Evolutionary conservation across 2,797 vertebrate genomes (phyloP).

Genomic region (Poecilia gillii): DNA sequence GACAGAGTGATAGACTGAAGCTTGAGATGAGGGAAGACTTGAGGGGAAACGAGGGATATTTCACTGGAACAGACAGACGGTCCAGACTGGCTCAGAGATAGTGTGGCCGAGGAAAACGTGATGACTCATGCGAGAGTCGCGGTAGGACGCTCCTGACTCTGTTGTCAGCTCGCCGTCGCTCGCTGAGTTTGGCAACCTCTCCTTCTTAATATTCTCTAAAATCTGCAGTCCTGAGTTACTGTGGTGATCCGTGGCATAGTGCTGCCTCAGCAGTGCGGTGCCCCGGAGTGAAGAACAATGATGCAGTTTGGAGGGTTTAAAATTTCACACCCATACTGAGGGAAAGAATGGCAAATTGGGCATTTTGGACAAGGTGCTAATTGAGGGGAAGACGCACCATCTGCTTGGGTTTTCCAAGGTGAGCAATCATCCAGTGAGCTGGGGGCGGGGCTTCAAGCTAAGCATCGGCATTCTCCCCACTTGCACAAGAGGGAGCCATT

Average conservation of each 20-base stretch:
- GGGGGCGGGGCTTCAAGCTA: conserved; percentile 1
- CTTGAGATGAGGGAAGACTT: conserved; percentile 17
- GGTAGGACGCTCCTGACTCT: conserved; percentile 47
- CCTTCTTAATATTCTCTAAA: conserved; percentile 49
- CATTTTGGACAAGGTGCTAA: conserved; percentile 70
- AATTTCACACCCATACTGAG: conserved; percentile 57
- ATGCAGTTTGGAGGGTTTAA: conserved; percentile 46
- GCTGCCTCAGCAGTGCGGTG: conserved; percentile 67
- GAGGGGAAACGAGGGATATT: conserved; percentile 20
- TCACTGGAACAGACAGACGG: conserved; percentile 54
- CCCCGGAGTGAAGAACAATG: conserved; percentile 48
- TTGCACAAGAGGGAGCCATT: conserved; percentile 40
- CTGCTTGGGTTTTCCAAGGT: conserved; percentile 46
- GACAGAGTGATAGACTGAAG: conserved; percentile 29
- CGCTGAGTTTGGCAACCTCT: conserved; percentile 52
- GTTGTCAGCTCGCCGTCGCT: conserved; percentile 52
- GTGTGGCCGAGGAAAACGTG: conserved; percentile 43
- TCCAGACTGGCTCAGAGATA: conserved; percentile 38
- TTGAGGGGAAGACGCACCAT: conserved; percentile 68
- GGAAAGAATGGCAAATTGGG: conserved; percentile 51
- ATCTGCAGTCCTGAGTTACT: conserved; percentile 45
- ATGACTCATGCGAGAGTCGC: conserved; percentile 66
- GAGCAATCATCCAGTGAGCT: conserved; percentile 45
- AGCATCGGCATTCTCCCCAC: conserved; percentile 15
- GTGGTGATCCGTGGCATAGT: conserved; percentile 67